Evolutionary conservation across 2,888 invertebrate genomes (phyloP).

Genomic region (Crioceris asparagi): DNA sequence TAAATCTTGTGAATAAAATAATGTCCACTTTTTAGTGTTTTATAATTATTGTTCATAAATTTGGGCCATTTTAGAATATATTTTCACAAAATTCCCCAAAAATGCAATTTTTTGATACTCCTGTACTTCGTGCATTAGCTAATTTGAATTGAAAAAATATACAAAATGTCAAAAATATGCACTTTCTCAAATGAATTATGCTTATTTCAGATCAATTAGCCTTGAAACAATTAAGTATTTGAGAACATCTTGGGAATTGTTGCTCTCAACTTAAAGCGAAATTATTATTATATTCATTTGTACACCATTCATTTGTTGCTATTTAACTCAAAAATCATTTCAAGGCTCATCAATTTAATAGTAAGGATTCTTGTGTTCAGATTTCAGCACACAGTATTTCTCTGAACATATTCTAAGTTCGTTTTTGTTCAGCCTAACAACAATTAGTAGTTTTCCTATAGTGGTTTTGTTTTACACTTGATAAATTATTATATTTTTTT

Average conservation of each 20-base stretch:
- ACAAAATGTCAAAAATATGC: slow-evolving; percentile 20
- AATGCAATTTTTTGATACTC: slow-evolving; percentile 22
- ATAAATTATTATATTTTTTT: no score
- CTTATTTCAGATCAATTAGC: slow-evolving; percentile 16
- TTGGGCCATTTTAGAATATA: slow-evolving; percentile 28
- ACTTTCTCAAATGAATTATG: slow-evolving; percentile 22
- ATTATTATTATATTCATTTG: no score
- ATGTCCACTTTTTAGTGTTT: slow-evolving; percentile 27
- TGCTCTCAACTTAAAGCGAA: no score
- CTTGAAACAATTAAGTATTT: slow-evolving; percentile 14
- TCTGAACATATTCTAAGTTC: no score
- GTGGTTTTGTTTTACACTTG: no score
- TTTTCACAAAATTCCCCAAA: slow-evolving; percentile 24
- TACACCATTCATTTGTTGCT: no score
- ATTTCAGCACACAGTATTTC: no score
- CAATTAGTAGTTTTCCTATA: no score
- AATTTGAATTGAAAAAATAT: slow-evolving; percentile 13
- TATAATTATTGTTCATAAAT: slow-evolving; percentile 30
- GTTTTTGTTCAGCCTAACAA: no score
- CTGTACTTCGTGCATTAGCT: slow-evolving; percentile 21
- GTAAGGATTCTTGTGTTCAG: no score
- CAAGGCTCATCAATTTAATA: no score
- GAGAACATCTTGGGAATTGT: slow-evolving; percentile 26
- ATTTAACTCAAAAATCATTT: no score
- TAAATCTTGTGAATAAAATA: slow-evolving; percentile 30